Percentiles rank a stretch among this genome's conserved stretches.
These are phyloP conservation scores for Eupithecia subumbrata DNA, from an alignment of 2,888 invertebrate genomes.

Conservation along the genomic window DNA sequence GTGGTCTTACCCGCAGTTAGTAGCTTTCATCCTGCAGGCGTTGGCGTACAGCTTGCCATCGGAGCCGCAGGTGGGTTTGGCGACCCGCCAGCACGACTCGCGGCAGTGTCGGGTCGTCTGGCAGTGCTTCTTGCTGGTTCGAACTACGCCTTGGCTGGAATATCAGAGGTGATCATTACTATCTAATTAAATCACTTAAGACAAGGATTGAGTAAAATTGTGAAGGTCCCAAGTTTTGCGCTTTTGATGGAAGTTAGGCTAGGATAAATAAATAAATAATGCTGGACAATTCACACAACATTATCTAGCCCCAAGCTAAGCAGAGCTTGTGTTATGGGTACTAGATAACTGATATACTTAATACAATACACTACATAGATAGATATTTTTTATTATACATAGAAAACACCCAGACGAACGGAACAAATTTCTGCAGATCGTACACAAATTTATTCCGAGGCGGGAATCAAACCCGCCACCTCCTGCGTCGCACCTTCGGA, in stretches of 20 bases:
- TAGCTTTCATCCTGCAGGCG: slow-evolving; percentile 95
- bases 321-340: too few relatives aligned
- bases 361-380: too few relatives aligned
- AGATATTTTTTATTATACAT: too few relatives aligned
- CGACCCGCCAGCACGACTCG: slow-evolving; percentile 95
- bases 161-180: slow-evolving; percentile 34
- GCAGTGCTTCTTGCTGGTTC: slow-evolving; percentile 95
- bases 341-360: too few relatives aligned
- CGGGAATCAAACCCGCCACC: too few relatives aligned
- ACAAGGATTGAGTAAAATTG: neutral
- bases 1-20: slow-evolving; percentile 91
- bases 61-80: slow-evolving; percentile 94
- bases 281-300: too few relatives aligned
- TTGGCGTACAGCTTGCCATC: slow-evolving; percentile 95
- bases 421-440: too few relatives aligned
- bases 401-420: too few relatives aligned
- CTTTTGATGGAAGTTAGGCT: neutral
- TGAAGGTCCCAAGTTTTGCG: neutral
- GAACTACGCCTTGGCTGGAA: slow-evolving; percentile 91
- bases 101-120: slow-evolving; percentile 95
- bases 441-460: too few relatives aligned
- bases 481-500: too few relatives aligned
- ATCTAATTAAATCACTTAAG: neutral
- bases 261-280: too few relatives aligned
- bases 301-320: too few relatives aligned